Conservation (phyloP, 2,797 vertebrate genomes). For the Sebastes nivosus region DNA sequence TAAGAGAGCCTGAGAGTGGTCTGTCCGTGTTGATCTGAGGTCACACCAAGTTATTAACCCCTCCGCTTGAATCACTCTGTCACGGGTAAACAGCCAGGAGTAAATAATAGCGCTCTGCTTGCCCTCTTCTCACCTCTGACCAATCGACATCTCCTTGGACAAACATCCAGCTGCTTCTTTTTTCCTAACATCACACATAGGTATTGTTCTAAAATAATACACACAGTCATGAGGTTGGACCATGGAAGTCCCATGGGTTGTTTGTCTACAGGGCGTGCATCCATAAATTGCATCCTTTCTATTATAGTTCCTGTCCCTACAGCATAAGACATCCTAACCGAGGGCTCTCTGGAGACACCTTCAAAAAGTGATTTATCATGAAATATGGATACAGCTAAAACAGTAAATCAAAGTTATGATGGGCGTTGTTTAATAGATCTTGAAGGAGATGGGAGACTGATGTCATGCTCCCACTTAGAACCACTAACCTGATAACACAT, state of each 20-base stretch:
- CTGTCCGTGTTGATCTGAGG: slow-evolving; percentile 71
- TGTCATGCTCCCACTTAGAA: slow-evolving; percentile 29
- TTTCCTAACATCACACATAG: slow-evolving; percentile 25
- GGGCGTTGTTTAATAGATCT: slow-evolving; percentile 36
- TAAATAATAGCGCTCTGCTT: slow-evolving; percentile 67
- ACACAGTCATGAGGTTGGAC: not conserved
- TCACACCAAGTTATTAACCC: slow-evolving; percentile 80
- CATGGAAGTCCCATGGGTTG: slow-evolving; percentile 3
- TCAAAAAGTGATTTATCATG: slow-evolving; percentile 51
- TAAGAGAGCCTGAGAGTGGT: slow-evolving; percentile 31
- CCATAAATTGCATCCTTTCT: slow-evolving; percentile 54
- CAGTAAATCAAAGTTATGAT: slow-evolving; percentile 54
- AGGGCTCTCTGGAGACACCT: slow-evolving; percentile 51
- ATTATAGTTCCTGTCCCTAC: slow-evolving; percentile 48
- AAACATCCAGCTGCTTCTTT: slow-evolving; percentile 37
- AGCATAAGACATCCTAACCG: slow-evolving; percentile 36
- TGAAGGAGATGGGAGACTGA: slow-evolving; percentile 27
- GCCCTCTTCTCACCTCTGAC: slow-evolving; percentile 60
- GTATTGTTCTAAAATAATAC: slow-evolving; percentile 34
- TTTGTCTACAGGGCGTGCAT: slow-evolving; percentile 26
- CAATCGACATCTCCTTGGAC: slow-evolving; percentile 52
- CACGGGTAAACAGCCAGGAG: slow-evolving; percentile 66
- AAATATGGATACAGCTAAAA: slow-evolving; percentile 43
- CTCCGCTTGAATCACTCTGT: slow-evolving; percentile 64
- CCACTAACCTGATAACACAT: slow-evolving; percentile 10